Evolutionary conservation across 1,140 invertebrate genomes (phyloP), one percentile per base, ranked within the genome.

Genomic region (Drosophila lowei): DNA sequence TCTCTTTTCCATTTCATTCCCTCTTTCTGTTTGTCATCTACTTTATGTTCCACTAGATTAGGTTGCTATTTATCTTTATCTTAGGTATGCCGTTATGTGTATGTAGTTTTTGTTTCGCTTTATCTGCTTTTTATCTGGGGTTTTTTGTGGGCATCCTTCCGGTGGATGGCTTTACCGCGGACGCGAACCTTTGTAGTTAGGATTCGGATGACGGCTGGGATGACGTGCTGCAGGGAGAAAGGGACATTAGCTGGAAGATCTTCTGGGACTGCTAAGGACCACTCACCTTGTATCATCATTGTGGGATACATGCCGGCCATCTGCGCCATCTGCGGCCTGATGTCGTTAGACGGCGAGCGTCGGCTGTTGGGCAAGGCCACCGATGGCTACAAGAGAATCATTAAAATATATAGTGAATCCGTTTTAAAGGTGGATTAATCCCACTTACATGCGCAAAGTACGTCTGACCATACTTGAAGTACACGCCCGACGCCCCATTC

Each of bases 391-490:
- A 16, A 1, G 15, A 11, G 13, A 30, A 28, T 21, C 9, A 8
- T 15, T 7, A 5, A 3, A 34, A 4, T 11, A 13, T 34, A 13
- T 15, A 11, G 6, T 15, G 7, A 1, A 3, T 11, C 21, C 11
- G 41, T 6, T 25, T 16, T 16, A 23, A 2, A 0, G 5, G 1
- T 1, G 6, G 0, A 18, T 41, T 15, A 5, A 0, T 0, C 1
- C 0, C 6, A 90, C 88, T 90, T 76, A 91, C 90, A 72, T 91
- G 90, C 64, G 90, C 90, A 77, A 90, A 91, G 90, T 91, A 91
- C 46, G 90, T 84, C 66, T 91, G 90, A 65, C 90, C 90, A 56
- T 91, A 91, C 77, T 91, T 91, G 54, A 91, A 70, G 80, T 91
- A 91, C 18, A 91, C 83, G 52, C 90, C 79, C 47, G 89, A 84